Base-by-base conservation (phyloP, 1,140 invertebrate species). In the Apolygus lucorum region DNA sequence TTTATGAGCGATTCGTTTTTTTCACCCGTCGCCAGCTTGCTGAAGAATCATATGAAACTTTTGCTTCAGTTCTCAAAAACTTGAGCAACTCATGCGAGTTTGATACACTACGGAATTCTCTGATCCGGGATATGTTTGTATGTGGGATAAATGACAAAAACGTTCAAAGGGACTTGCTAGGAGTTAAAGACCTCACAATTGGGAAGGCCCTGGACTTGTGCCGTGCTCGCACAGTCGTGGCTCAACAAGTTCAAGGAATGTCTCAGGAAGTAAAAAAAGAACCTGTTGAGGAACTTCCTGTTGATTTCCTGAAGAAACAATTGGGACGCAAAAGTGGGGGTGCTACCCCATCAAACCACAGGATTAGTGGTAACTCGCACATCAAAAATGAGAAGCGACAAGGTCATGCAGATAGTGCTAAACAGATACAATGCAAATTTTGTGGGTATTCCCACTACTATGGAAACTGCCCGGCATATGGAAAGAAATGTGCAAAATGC, bases 21-120 rank as follows among this genome's bases (percentile, higher is more conserved):
- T 67, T 67, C 34, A 67, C n/a, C 34, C 27, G 29, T 22, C 65
- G n/a, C 21, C 65, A 67, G 65, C 27, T 34, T 13, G 14, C 27
- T 22, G 65, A 34, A 34, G 65, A 67, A 34, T 67, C 65, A 34
- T 67, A 34, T 67, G 65, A 67, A 67, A 28, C 27, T 22, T 67
- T 34, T 67, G 34, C 34, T 29, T n/a, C 65, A n/a, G 65, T 67
- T 28, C 34, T 67, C 11, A 67, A 67, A 67, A 67, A 67, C 65
- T 42, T 67, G 65, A 67, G 65, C 25, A 67, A 25, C 27, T 25
- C 27, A 8, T 67, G 65, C 25, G 22, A 67, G 29, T 67, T 67
- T 67, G 65, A 34, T 11, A 42, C 22, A 13, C 29, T 67, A 11
- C 29, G 34, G 34, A 21, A 28, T 67, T 34, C 27, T 67, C 28